A percentile compares a stretch with the other conserved stretches of the same genome.
Evolutionary conservation across 2,797 vertebrate genomes (phyloP).

Genomic region (Luscinia luscinia): DNA sequence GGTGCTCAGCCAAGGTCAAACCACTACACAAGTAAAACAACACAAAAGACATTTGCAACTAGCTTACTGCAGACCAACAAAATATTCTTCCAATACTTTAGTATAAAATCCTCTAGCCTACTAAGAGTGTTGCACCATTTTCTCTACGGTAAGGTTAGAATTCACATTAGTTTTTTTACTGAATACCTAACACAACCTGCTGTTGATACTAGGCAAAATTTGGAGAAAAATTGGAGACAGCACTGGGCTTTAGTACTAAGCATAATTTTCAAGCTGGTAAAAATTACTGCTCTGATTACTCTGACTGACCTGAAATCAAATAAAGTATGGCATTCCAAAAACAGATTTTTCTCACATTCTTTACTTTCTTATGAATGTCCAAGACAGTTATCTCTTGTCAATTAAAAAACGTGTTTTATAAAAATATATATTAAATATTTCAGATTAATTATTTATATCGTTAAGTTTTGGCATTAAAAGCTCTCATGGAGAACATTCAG

Average conservation of each 20-base stretch:
- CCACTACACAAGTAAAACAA: neutral
- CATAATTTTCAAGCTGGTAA: neutral
- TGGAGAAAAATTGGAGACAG: neutral
- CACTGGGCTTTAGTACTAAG: neutral
- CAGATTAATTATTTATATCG: neutral
- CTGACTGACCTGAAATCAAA: neutral
- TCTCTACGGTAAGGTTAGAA: neutral
- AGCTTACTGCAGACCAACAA: neutral
- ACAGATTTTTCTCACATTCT: neutral
- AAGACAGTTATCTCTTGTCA: neutral
- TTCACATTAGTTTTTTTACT: neutral
- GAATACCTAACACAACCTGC: neutral
- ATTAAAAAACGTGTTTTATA: neutral
- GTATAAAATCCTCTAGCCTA: neutral
- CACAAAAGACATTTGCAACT: neutral
- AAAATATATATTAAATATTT: neutral
- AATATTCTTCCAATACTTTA: neutral
- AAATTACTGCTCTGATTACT: neutral
- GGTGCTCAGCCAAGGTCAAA: neutral
- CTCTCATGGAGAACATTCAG: neutral
- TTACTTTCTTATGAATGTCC: neutral
- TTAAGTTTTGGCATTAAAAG: neutral
- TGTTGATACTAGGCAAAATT: neutral
- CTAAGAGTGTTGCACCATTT: neutral
- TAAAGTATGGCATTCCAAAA: neutral